Evolutionary conservation across 2,113 vertebrate species (phyloP), one percentile per base, ranked within the genome.

Genomic region (Ochotona princeps): DNA sequence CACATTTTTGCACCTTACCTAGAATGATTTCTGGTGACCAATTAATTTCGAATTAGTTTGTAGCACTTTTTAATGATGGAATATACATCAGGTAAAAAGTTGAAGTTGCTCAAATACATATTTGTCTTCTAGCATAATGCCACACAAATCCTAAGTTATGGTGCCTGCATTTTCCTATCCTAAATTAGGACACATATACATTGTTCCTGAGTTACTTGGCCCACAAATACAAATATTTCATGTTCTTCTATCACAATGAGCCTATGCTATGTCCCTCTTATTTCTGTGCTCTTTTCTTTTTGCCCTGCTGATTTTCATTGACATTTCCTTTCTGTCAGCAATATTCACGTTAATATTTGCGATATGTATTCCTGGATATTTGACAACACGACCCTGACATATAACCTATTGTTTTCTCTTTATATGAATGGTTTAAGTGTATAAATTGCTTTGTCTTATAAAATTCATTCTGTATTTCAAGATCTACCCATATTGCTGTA

Each of bases 21-120:
- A 88, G 25, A 54, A 6, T 87, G 54, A 84, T 30, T 76, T 30
- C 73, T 84, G 49, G 69, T 92, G 35, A 51, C 75, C 88, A 95
- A 81, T 82, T 90, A 86, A 81, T 92, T 90, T 90, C 63, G 51
- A 21, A 86, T 57, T 93, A 78, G 93, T 94, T 94, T 95, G 75
- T 66, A 80, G 76, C 95, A 88, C n/a, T 72, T 95, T 57, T 83
- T 72, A 78, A 93, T 88, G 70, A 63, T 84, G 14, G n/a, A 91
- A 70, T 49, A 15, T 78, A 93, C 88, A 90, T 91, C 72, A 95
- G 76, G 57, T 35, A 91, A 30, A 93, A 91, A n/a, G n/a, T 82
- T 70, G 61, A 57, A 83, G 74, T 83, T 80, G 51, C 84, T 63
- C 73, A 74, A 94, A 0, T 38, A 91, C 44, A 87, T 51, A 76